Conservation (phyloP, 2,113 vertebrate species). For the Furnarius figulus region DNA sequence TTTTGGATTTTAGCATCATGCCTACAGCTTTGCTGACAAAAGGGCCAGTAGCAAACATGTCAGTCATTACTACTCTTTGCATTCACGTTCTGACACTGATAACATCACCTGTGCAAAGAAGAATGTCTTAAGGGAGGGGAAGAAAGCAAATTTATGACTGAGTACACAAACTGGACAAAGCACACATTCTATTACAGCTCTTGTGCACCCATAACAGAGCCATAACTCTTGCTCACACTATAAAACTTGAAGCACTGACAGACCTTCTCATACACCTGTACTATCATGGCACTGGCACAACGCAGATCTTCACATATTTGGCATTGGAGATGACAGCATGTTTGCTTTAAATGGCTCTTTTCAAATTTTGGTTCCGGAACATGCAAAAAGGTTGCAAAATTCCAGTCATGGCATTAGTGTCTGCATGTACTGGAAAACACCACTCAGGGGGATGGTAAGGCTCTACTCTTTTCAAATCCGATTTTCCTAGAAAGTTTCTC, state of each 20-base stretch:
- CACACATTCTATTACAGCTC: neutral
- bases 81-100: neutral
- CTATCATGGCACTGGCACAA: neutral
- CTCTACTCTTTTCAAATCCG: neutral
- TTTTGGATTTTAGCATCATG: neutral
- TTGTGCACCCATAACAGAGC: neutral
- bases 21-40: neutral
- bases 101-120: neutral
- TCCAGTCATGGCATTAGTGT: neutral
- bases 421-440: neutral
- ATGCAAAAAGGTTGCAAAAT: neutral
- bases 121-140: neutral
- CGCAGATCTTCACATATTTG: accelerated
- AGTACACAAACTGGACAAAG: neutral
- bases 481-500: neutral
- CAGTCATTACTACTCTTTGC: neutral
- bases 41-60: neutral
- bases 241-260: neutral
- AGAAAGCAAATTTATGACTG: neutral
- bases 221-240: neutral
- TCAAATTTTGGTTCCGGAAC: neutral
- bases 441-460: neutral
- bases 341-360: neutral
- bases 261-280: neutral
- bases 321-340: neutral